These are phyloP conservation scores for Amazonetta brasiliensis DNA, from an alignment of 2,797 vertebrate species.

Conservation along the genomic window DNA sequence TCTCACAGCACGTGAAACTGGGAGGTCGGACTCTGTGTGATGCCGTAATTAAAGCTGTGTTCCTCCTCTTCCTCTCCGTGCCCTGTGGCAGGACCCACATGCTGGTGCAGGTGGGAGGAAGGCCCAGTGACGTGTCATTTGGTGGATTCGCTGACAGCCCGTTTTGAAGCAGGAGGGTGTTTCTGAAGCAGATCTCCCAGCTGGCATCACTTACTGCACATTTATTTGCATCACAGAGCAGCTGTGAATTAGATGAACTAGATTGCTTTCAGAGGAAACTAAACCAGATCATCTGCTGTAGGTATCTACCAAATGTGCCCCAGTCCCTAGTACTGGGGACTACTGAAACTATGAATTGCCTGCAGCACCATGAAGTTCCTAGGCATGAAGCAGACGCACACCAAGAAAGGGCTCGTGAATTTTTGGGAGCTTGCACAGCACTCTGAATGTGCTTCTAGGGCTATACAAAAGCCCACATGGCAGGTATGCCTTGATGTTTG, in stretches of 20 bases:
- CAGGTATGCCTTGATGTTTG: neutral
- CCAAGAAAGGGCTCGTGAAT: neutral
- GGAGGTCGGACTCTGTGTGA: neutral
- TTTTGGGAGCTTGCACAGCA: neutral
- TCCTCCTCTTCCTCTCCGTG: neutral
- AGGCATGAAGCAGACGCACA: rapidly evolving
- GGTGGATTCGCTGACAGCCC: neutral
- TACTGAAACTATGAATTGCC: neutral
- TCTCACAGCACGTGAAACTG: neutral
- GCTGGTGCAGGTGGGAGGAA: neutral
- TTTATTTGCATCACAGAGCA: neutral
- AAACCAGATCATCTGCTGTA: neutral
- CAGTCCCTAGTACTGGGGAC: neutral
- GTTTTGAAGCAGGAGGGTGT: neutral
- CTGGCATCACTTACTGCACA: neutral
- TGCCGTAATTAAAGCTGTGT: neutral
- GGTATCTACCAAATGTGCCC: neutral
- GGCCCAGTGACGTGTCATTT: neutral
- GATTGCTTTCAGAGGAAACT: neutral
- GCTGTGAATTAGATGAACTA: neutral
- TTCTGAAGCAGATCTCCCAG: neutral
- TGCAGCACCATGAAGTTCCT: neutral
- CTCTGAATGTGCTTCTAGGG: neutral
- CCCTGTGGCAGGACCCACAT: neutral
- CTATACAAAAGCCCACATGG: neutral